These are phyloP conservation scores for Gorsachius magnificus DNA, from an alignment of 2,797 vertebrate species.

Conservation along the genomic window DNA sequence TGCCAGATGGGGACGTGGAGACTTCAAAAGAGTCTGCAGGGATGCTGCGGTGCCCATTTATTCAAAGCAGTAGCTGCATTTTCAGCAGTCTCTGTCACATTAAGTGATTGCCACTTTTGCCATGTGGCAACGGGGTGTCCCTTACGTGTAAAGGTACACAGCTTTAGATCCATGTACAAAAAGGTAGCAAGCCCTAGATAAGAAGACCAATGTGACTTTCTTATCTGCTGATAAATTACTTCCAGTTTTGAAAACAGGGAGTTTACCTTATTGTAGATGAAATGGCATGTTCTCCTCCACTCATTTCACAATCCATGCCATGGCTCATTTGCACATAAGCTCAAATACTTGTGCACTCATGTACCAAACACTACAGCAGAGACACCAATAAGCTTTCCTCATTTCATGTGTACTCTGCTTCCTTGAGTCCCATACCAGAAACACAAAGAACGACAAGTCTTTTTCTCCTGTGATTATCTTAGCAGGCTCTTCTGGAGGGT, in stretches of 20 bases:
- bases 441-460: neutral
- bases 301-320: rapidly evolving
- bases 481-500: neutral
- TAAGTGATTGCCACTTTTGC: neutral
- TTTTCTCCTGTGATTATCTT: neutral
- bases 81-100: neutral
- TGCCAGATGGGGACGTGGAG: neutral
- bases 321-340: neutral
- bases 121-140: neutral
- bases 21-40: neutral
- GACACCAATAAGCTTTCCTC: neutral
- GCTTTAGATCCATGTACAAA: neutral
- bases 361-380: neutral
- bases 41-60: neutral
- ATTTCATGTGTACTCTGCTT: neutral
- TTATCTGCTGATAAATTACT: neutral
- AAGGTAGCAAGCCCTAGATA: neutral
- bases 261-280: neutral
- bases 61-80: neutral
- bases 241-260: neutral
- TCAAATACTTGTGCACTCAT: neutral
- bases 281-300: neutral
- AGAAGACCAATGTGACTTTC: neutral
- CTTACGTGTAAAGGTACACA: neutral
- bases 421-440: neutral